Percentiles rank a stretch among this genome's conserved stretches.
These are phyloP conservation scores for Athalia cordata DNA, from an alignment of 2,888 invertebrate genomes.

Conservation along the genomic window DNA sequence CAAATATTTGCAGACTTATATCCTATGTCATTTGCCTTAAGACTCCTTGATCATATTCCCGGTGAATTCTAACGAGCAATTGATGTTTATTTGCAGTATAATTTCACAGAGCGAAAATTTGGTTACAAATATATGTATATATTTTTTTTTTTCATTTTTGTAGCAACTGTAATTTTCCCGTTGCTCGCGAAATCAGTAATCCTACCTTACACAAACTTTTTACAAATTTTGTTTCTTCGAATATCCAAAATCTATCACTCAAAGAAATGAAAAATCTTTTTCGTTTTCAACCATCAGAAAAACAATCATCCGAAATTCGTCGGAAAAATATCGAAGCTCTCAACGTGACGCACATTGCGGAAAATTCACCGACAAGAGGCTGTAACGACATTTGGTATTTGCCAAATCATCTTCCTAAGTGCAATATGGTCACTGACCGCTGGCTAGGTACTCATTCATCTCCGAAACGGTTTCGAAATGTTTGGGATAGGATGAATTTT, in stretches of 20 bases:
- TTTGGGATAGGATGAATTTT: not conserved
- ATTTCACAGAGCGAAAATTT: not conserved
- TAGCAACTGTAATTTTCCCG: too few species aligned
- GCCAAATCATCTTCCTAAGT: conserved; percentile 42
- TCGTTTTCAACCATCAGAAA: too few species aligned
- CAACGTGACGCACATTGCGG: conserved; percentile 46
- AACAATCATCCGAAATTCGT: not conserved
- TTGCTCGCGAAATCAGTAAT: too few species aligned
- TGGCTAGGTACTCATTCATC: conserved; percentile 39
- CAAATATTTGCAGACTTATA: conserved; percentile 20
- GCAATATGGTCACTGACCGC: conserved; percentile 31
- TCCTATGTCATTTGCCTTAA: not conserved
- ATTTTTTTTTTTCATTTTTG: too few species aligned
- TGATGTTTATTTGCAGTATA: conserved; percentile 20
- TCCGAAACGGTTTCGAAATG: not conserved
- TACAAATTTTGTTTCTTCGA: too few species aligned
- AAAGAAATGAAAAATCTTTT: too few species aligned
- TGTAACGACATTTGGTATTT: conserved; percentile 43
- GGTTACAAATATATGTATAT: too few species aligned
- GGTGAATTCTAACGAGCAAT: not conserved
- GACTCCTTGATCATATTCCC: not conserved
- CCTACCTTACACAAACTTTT: too few species aligned
- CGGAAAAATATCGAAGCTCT: not conserved
- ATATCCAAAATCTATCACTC: too few species aligned
- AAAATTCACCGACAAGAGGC: conserved; percentile 18